Percentiles rank a stretch among this genome's conserved stretches.
phyloP scores from a whole-genome alignment of 2,797 vertebrate genomes.

The Lateolabrax maculatus region DNA sequence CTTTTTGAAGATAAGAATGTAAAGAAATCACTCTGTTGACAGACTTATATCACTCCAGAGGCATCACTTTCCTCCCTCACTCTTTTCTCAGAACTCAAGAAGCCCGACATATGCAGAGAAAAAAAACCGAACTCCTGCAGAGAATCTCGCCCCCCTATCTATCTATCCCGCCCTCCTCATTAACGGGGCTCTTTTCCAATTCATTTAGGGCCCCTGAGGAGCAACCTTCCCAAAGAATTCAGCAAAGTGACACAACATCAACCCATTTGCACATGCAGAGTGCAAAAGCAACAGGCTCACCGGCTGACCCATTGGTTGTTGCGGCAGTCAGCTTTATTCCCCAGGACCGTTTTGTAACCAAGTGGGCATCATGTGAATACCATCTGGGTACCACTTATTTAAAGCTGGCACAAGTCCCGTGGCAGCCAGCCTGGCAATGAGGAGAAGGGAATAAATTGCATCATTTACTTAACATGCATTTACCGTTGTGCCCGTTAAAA shows the following conservation, averaged over 20 bases:
- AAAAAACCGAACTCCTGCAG: slow-evolving; percentile 75
- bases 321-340: slow-evolving; percentile 91
- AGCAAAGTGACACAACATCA: slow-evolving; percentile 91
- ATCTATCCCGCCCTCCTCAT: slow-evolving; percentile 78
- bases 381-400: slow-evolving; percentile 99
- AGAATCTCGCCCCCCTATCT: slow-evolving; percentile 73
- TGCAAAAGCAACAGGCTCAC: slow-evolving; percentile 92
- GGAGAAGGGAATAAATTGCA: slow-evolving; percentile 97
- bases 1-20: slow-evolving; percentile 25
- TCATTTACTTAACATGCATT: slow-evolving; percentile 99
- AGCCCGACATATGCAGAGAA: slow-evolving; percentile 63
- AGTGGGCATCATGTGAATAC: slow-evolving; percentile 93
- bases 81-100: slow-evolving; percentile 69
- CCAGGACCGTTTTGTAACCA: slow-evolving; percentile 92
- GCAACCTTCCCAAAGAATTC: slow-evolving; percentile 87
- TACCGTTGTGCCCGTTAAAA: slow-evolving; percentile 93
- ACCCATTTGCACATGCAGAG: slow-evolving; percentile 91
- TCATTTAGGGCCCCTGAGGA: slow-evolving; percentile 88
- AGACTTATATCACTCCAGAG: slow-evolving; percentile 64
- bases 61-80: slow-evolving; percentile 68
- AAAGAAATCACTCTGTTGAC: slow-evolving; percentile 59
- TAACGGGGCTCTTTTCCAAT: slow-evolving; percentile 89
- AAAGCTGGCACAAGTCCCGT: slow-evolving; percentile 95
- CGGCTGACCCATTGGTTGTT: slow-evolving; percentile 92
- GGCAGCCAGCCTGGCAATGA: slow-evolving; percentile 94